Percentiles rank a stretch among this genome's conserved stretches.
These are phyloP conservation scores for Acipenser transmontanus DNA, from an alignment of 2,797 vertebrate species.

Conservation along the genomic window DNA sequence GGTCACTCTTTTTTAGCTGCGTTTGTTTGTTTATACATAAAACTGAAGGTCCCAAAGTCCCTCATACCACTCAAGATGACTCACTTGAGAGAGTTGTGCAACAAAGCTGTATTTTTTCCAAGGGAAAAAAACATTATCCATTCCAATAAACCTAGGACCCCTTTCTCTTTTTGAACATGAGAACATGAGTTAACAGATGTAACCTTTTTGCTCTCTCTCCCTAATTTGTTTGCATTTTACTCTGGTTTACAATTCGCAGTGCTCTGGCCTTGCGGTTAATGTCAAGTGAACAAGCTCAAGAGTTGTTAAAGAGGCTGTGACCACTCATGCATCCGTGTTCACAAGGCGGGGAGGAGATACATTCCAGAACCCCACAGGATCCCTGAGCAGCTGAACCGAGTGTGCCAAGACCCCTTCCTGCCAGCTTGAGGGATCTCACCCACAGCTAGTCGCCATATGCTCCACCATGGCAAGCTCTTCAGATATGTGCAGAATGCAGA, in stretches of 20 bases:
- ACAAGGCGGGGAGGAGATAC: background rate
- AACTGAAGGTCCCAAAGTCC: background rate
- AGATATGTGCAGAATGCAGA: background rate
- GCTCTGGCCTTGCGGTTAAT: background rate
- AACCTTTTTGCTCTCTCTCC: constrained; percentile 63
- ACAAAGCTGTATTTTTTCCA: background rate
- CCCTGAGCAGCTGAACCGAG: constrained; percentile 29
- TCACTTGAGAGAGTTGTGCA: constrained; percentile 9
- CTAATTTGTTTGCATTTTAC: constrained; percentile 68
- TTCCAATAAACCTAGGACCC: background rate
- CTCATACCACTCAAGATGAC: constrained; percentile 11
- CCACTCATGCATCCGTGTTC: background rate
- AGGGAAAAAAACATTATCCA: no score
- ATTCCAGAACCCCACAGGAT: background rate
- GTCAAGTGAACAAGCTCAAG: constrained; percentile 1
- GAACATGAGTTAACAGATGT: constrained; percentile 71
- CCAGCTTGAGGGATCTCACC: constrained; percentile 40
- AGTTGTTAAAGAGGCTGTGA: background rate
- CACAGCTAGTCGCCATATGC: constrained; percentile 35
- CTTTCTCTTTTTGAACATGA: constrained; percentile 24
- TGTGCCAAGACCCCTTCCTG: constrained; percentile 26
- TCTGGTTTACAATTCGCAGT: constrained; percentile 39
- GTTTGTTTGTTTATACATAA: constrained; percentile 20
- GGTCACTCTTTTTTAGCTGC: background rate
- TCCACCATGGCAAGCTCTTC: constrained; percentile 5